These are phyloP conservation scores for Crocidura indochinensis DNA, from an alignment of 2,797 vertebrate genomes.

Conservation along the genomic window DNA sequence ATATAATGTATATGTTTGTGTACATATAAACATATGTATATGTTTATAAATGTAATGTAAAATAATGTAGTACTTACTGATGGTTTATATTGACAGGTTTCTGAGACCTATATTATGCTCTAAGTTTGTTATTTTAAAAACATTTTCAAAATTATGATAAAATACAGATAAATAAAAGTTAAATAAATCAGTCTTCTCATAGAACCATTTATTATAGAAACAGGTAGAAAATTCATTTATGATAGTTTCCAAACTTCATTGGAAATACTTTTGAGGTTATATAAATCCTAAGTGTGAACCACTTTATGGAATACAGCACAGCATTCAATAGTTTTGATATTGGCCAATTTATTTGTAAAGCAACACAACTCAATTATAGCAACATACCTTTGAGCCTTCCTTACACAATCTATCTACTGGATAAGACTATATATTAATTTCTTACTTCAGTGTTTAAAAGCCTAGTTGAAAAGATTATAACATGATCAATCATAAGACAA, in stretches of 20 bases:
- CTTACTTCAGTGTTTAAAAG: conserved; percentile 42
- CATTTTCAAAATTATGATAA: neutral
- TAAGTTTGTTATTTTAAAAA: no score
- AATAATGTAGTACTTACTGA: no score
- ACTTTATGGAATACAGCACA: neutral
- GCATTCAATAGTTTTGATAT: conserved; percentile 18
- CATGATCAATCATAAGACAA: conserved; percentile 48
- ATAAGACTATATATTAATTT: conserved; percentile 55
- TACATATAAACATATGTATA: neutral
- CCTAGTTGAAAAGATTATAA: conserved; percentile 19
- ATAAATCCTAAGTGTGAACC: conserved; percentile 22
- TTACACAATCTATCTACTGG: neutral
- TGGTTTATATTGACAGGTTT: neutral
- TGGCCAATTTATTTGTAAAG: conserved; percentile 41
- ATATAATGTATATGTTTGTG: no score
- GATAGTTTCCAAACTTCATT: conserved; percentile 39
- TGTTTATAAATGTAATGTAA: no score
- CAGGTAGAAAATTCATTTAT: neutral
- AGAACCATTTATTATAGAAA: neutral
- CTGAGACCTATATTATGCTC: no score
- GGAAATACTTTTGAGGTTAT: neutral
- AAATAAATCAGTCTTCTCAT: neutral
- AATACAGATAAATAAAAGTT: neutral
- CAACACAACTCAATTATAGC: neutral
- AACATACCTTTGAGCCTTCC: neutral